phyloP scores from a whole-genome alignment of 2,113 vertebrate species.

The Sander vitreus region DNA sequence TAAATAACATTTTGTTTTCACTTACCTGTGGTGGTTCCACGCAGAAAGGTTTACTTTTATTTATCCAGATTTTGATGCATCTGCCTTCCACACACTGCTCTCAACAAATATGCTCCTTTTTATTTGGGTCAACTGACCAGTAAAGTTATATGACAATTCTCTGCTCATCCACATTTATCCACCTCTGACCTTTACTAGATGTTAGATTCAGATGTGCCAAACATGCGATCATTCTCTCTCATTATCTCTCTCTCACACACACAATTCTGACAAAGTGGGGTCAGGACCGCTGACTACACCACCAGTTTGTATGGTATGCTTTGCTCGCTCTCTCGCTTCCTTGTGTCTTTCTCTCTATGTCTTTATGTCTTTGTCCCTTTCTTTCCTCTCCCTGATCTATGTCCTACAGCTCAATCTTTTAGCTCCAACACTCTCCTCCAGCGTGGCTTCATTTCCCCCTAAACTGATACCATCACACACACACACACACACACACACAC shows the following conservation, averaged over 20 bases:
- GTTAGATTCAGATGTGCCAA: slow-evolving; percentile 44
- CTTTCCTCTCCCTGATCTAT: slow-evolving; percentile 62
- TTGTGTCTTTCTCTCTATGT: slow-evolving; percentile 86
- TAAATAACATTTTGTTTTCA: background rate
- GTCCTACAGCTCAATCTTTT: slow-evolving; percentile 70
- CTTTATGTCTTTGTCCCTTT: slow-evolving; percentile 47
- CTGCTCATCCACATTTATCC: slow-evolving; percentile 10
- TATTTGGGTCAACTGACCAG: slow-evolving; percentile 7
- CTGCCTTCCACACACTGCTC: no score
- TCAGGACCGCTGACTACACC: slow-evolving; percentile 69
- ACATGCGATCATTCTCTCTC: slow-evolving; percentile 52
- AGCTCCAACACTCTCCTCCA: slow-evolving; percentile 92
- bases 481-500: background rate
- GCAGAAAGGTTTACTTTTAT: background rate
- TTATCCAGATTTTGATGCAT: background rate
- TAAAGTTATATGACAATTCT: slow-evolving; percentile 1
- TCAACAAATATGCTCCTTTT: background rate
- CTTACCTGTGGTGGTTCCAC: background rate
- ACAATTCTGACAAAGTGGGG: slow-evolving; percentile 75
- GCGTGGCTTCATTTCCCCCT: slow-evolving; percentile 95
- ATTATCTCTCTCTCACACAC: slow-evolving; percentile 61
- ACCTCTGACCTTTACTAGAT: slow-evolving; percentile 41
- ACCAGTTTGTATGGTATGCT: slow-evolving; percentile 50
- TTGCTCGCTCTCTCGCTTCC: slow-evolving; percentile 70
- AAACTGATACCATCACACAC: slow-evolving; percentile 69